phyloP scores from a whole-genome alignment of 35 echinoderm and acorn worm genomes.

The Heliocidaris erythrogramma region DNA sequence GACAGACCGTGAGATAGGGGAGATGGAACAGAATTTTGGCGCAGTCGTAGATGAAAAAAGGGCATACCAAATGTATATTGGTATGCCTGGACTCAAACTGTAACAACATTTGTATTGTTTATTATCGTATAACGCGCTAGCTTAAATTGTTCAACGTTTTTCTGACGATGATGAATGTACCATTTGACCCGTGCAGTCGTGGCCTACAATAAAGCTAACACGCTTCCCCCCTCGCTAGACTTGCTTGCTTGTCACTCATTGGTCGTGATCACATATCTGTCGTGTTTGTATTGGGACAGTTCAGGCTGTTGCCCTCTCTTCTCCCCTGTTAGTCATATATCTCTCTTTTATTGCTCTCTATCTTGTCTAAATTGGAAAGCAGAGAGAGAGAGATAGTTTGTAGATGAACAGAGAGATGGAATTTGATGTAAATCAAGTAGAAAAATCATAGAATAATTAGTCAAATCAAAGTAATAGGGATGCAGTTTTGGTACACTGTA shows the following conservation, averaged over 20 bases:
- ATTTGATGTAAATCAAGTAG: neutral
- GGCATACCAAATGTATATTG: neutral
- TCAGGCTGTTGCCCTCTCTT: slow-evolving; percentile 18
- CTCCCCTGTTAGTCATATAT: slow-evolving; percentile 22
- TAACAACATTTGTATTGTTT: slow-evolving; percentile 53
- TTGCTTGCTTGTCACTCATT: slow-evolving; percentile 45
- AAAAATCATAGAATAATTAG: neutral
- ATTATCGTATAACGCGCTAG: slow-evolving; percentile 39
- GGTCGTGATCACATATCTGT: slow-evolving; percentile 45
- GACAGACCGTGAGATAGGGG: neutral
- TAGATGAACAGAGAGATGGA: too few relatives aligned
- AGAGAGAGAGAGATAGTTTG: neutral
- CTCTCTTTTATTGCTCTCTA: slow-evolving; percentile 41
- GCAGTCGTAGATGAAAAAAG: neutral
- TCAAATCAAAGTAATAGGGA: neutral
- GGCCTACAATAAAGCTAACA: slow-evolving; percentile 23
- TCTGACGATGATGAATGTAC: slow-evolving; percentile 47
- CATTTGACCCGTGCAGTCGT: slow-evolving; percentile 41
- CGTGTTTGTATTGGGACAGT: slow-evolving; percentile 42
- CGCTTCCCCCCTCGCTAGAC: neutral
- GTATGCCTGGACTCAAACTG: slow-evolving; percentile 29
- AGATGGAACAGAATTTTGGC: neutral
- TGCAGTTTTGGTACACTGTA: too few relatives aligned
- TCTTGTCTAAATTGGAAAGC: neutral
- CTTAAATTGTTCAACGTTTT: slow-evolving; percentile 46